phyloP scores from a whole-genome alignment of 1,140 invertebrate genomes.

The Anoplophora glabripennis region DNA sequence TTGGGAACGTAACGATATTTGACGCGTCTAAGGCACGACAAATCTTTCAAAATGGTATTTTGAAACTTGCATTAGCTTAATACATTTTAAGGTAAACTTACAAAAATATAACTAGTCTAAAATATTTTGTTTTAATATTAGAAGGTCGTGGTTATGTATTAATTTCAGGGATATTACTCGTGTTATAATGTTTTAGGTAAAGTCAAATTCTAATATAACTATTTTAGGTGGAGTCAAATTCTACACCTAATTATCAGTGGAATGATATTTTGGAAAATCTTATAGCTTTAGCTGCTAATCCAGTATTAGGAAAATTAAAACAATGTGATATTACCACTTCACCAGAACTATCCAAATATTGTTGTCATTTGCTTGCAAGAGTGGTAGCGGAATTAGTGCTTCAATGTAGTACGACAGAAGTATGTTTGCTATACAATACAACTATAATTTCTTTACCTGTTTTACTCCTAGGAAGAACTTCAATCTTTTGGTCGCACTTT shows the following conservation, averaged over 20 bases:
- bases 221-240: constrained; percentile 54
- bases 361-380: constrained; percentile 80
- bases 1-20: no score
- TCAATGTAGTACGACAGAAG: constrained; percentile 66
- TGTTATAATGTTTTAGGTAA: no score
- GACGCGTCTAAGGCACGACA: no score
- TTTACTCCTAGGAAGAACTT: constrained; percentile 58
- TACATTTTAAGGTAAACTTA: no score
- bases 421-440: constrained; percentile 20
- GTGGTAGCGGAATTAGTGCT: constrained; percentile 87
- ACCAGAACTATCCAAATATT: constrained; percentile 70
- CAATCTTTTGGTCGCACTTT: constrained; percentile 67
- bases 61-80: no score
- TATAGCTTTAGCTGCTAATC: constrained; percentile 76
- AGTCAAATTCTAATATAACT: constrained; percentile 16
- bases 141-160: no score
- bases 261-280: constrained; percentile 81
- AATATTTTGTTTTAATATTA: no score
- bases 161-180: no score
- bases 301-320: constrained; percentile 61
- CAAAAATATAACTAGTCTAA: no score
- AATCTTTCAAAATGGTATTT: no score
- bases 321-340: constrained; percentile 59
- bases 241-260: constrained; percentile 66
- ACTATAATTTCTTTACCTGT: neutral